Evolutionary conservation across 2,888 invertebrate genomes (phyloP), one percentile per base, ranked within the genome.

Genomic region (Rhingia rostrata): DNA sequence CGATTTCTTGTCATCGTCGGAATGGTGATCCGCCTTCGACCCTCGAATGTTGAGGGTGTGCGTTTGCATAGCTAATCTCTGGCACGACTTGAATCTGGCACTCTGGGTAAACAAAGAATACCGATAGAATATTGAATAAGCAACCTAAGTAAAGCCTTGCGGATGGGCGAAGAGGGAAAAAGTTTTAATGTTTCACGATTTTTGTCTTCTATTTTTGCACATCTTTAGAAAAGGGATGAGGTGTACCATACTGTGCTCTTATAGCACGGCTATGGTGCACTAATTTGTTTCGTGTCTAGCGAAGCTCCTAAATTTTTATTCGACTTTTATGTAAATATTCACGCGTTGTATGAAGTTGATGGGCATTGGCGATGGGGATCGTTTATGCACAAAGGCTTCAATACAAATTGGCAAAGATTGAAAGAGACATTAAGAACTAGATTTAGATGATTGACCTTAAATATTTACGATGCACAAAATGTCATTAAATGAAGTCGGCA

Each of bases 171-270:
- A 30, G 39, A 30, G 70, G 33, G 37, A 63, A 83, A 69, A 69
- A 67, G 78, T 83, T 79, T 83, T 79, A 78, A 83, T 83, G 78
- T 63, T 74, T 78, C 83, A 83, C 83, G 83, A 79, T 69, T 83
- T 78, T 67, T 74, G 78, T 51, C 64, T 43, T 64, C 32, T 22
- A 45, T 66, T 73, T 63, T 33, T 58, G 67, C 60, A 41, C 47
- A 60, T 47, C 22, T 60, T 54, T 6, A 32, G 14, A 9, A 69
- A 79, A 64, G 53, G 41, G 9, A 30, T 6, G 51, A 37, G n/a
- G 43, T 7, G 9, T 10, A 73, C 22, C 22, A 22, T 22, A 51
- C 22, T 63, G 51, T 69, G 47, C 14, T 39, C 67, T 66, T 45
- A 74, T 60, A 7, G 67, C 83, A 83, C 78, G 83, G 78, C 63